Evolutionary conservation across 1,140 invertebrate species (phyloP).

Genomic region (Lasioglossum baleicum): DNA sequence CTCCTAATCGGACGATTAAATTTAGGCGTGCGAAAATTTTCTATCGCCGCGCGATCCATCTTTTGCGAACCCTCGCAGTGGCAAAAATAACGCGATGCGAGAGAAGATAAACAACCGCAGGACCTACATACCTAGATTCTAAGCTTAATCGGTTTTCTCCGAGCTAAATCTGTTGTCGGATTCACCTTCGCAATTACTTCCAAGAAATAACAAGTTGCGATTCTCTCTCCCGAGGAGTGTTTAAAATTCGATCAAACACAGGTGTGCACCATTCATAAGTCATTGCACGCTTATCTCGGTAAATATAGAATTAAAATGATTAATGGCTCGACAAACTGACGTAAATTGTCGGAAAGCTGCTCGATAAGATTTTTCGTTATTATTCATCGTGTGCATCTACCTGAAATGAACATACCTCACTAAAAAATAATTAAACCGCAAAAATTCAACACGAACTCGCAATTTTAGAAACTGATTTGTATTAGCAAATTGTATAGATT

Average conservation of each 20-base stretch:
- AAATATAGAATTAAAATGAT: too few relatives aligned
- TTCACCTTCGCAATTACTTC: neutral
- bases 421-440: too few relatives aligned
- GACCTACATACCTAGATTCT: conserved; percentile 50
- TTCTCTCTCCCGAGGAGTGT: too few relatives aligned
- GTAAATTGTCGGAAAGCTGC: too few relatives aligned
- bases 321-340: too few relatives aligned
- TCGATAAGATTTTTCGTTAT: too few relatives aligned
- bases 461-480: too few relatives aligned
- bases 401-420: too few relatives aligned
- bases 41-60: conserved; percentile 3
- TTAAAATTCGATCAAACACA: neutral
- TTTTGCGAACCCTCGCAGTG: conserved; percentile 12
- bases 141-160: conserved; percentile 37
- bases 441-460: too few relatives aligned
- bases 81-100: conserved; percentile 26
- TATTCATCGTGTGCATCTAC: too few relatives aligned
- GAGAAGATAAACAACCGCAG: conserved; percentile 33
- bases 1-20: neutral
- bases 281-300: too few relatives aligned
- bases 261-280: neutral
- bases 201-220: neutral
- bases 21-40: neutral
- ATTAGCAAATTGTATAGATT: too few relatives aligned
- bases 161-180: conserved; percentile 22